Evolutionary conservation across 2,113 vertebrate species (phyloP).

Genomic region (Oryzias melastigma): DNA sequence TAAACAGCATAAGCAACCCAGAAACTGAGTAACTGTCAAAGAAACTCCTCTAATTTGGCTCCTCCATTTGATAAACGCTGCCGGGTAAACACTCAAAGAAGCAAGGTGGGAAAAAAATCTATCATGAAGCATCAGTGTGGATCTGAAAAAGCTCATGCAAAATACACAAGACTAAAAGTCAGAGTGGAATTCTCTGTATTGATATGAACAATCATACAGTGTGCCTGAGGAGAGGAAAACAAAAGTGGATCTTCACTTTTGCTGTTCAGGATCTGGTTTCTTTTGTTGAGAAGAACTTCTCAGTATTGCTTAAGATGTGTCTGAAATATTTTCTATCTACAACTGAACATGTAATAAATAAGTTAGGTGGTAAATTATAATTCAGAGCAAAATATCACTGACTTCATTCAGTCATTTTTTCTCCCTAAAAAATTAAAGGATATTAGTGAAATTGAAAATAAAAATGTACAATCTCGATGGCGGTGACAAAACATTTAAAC

Average conservation of each 20-base stretch:
- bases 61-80: constrained; percentile 13
- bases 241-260: too few species aligned
- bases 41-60: constrained; percentile 2
- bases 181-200: not conserved
- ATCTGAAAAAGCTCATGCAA: constrained; percentile 1
- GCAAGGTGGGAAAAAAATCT: constrained; percentile 7
- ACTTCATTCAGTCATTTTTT: too few species aligned
- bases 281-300: too few species aligned
- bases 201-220: too few species aligned
- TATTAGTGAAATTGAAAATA: not conserved
- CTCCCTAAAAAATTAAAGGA: too few species aligned
- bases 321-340: too few species aligned
- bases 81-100: constrained; percentile 5
- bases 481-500: constrained; percentile 10
- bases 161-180: constrained; percentile 1
- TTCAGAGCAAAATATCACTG: too few species aligned
- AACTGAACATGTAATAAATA: too few species aligned
- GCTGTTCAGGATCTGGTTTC: too few species aligned
- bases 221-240: too few species aligned
- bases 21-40: constrained; percentile 1
- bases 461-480: constrained; percentile 4
- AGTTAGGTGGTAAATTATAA: too few species aligned
- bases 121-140: not conserved
- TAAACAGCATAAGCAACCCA: not conserved
- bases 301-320: too few species aligned